Evolutionary conservation across 1,140 invertebrate genomes (phyloP).

Genomic region (Aphis gossypii): DNA sequence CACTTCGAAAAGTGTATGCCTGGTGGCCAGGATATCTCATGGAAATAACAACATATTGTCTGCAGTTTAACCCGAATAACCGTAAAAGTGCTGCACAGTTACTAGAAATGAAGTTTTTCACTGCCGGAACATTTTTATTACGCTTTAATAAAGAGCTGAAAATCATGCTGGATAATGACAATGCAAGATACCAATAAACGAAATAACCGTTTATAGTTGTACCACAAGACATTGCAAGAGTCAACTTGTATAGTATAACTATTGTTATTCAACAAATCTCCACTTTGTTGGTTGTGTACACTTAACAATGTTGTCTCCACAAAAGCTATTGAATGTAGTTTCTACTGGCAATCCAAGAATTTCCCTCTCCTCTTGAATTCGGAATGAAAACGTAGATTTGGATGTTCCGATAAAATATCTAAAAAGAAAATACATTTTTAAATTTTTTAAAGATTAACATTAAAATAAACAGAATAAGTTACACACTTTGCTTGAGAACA

Average conservation of each 20-base stretch:
- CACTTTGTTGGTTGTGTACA: conserved; percentile 60
- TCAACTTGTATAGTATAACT: not conserved
- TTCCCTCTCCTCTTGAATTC: conserved; percentile 97
- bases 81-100: not conserved
- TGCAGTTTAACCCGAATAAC: conserved; percentile 1
- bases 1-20: not conserved
- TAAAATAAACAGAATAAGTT: conserved; percentile 58
- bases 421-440: conserved; percentile 59
- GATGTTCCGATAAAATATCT: conserved; percentile 89
- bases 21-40: not conserved
- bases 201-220: not conserved
- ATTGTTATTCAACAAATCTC: conserved; percentile 55
- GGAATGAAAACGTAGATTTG: conserved; percentile 94
- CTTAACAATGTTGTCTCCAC: conserved; percentile 65
- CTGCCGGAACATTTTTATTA: not conserved
- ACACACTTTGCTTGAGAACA: conserved; percentile 81
- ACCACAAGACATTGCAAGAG: not conserved
- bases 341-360: conserved; percentile 83
- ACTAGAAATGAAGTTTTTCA: conserved; percentile 16
- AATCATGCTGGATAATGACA: not conserved
- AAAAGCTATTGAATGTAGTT: conserved; percentile 90
- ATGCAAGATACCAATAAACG: not conserved
- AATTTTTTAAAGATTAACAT: not conserved
- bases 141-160: not conserved
- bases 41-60: not conserved